Evolutionary conservation across 2,888 invertebrate genomes (phyloP), one percentile per base, ranked within the genome.

Genomic region (Platycnemis pennipes): DNA sequence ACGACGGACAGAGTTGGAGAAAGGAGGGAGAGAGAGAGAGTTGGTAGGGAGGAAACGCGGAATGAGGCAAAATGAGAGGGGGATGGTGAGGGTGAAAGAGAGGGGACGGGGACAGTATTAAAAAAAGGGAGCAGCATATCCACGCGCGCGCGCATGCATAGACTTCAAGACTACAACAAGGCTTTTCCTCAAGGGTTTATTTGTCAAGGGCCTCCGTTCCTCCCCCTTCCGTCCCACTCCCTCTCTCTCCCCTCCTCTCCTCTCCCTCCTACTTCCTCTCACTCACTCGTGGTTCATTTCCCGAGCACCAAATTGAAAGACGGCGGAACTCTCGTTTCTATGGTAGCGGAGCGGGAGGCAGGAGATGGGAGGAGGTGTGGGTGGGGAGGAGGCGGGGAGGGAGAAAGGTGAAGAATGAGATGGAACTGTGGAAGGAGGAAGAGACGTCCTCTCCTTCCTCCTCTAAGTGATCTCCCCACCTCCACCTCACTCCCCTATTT

Each of bases 111-210:
- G 5, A 69, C 2, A n/a, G 49, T 49, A 16, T 22, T 63, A 63
- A 63, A 31, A 37, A 77, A 77, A 77, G 37, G 13, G 37, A 77
- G 37, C 37, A 16, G 77, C 2, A 37, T 37, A 26, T 16, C 26
- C 26, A 1, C 26, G 63, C 19, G 63, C 31, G 77, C 31, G 13
- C 22, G 77, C 77, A 37, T 37, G 77, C 37, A 77, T 37, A 77
- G 2, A 26, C 45, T 46, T 87, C 87, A 56, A 91, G 91, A 63
- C 91, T 91, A 56, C 56, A 16, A 91, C 91, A 63, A 42, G 2
- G 91, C 91, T 91, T 91, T 63, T 91, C n/a, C 91, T 91, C 91
- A 63, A 44, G 63, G 91, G 56, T 91, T 91, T 91, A 91, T 91
- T 91, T 69, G 63, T 69, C 91, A 44, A 91, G 91, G 69, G 44